Percentiles rank a stretch among this genome's conserved stretches.
phyloP scores from a whole-genome alignment of 2,888 invertebrate species.

The Dryococelus australis region DNA sequence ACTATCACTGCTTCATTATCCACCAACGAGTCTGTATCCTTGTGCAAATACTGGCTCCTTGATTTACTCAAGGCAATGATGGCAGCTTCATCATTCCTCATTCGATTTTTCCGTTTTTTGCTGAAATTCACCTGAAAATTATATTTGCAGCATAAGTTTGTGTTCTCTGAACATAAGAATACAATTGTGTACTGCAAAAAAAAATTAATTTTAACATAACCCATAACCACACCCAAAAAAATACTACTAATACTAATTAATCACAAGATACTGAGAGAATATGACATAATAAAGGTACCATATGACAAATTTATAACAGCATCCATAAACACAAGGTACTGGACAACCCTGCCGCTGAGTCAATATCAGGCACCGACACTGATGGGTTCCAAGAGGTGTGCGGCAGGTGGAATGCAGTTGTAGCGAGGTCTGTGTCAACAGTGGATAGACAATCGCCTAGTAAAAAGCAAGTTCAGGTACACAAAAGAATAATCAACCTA shows the following conservation, averaged over 20 bases:
- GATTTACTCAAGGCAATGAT: conserved; percentile 80
- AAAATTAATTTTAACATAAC: neutral
- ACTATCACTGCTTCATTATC: conserved; percentile 83
- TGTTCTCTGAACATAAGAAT: neutral
- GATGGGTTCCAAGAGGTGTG: too few species aligned
- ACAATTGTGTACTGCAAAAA: neutral
- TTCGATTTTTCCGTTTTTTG: conserved; percentile 80
- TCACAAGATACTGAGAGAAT: too few species aligned
- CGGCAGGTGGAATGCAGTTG: too few species aligned
- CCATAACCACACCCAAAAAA: neutral
- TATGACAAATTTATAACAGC: too few species aligned
- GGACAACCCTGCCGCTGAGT: too few species aligned
- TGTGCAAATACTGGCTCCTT: conserved; percentile 67
- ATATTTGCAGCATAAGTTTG: neutral
- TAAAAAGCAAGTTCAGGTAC: too few species aligned
- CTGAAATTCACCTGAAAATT: conserved; percentile 72
- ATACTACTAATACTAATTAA: too few species aligned
- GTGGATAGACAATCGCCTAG: too few species aligned
- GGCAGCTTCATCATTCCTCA: conserved; percentile 83
- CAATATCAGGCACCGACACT: too few species aligned
- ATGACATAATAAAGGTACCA: too few species aligned
- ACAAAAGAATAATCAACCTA: neutral
- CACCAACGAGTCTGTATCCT: conserved; percentile 70
- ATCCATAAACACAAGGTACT: too few species aligned
- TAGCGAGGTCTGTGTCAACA: too few species aligned